Percentiles rank a stretch among this genome's conserved stretches.
Evolutionary conservation across 2,113 vertebrate species (phyloP).

Genomic region (Crocuta crocuta): DNA sequence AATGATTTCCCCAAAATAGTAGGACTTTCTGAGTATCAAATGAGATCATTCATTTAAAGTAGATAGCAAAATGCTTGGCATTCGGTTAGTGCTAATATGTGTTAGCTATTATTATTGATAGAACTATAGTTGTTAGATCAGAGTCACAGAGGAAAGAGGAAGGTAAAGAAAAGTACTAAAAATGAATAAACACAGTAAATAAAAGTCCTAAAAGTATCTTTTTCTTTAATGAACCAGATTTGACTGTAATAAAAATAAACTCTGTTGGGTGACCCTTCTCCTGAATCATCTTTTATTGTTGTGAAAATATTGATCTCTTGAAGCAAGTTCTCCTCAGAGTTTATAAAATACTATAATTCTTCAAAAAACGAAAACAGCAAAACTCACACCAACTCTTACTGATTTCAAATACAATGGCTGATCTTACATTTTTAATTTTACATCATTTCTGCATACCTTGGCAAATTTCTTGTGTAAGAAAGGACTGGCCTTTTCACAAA

Average conservation of each 20-base stretch:
- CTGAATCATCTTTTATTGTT: conserved; percentile 48
- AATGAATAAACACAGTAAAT: conserved; percentile 54
- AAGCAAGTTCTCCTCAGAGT: not conserved
- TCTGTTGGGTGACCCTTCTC: not conserved
- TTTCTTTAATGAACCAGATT: conserved; percentile 52
- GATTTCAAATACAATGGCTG: conserved; percentile 1
- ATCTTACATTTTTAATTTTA: not conserved
- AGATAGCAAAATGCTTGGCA: not conserved
- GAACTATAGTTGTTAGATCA: not conserved
- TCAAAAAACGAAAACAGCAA: not conserved
- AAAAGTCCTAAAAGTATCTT: conserved; percentile 33
- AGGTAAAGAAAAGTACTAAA: conserved; percentile 34
- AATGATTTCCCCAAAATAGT: not conserved
- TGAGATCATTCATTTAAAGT: conserved; percentile 27
- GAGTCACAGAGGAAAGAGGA: conserved; percentile 1
- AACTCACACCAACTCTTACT: not conserved
- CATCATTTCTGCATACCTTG: conserved; percentile 2
- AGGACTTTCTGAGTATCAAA: not conserved
- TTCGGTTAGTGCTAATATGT: not conserved
- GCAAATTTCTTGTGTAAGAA: not conserved
- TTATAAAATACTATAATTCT: conserved; percentile 27
- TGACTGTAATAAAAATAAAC: conserved; percentile 2
- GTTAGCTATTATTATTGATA: conserved; percentile 11
- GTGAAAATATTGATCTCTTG: conserved; percentile 37
- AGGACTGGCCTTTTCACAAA: conserved; percentile 4